Percentiles rank a stretch among this genome's conserved stretches.
Evolutionary conservation across 1,140 invertebrate species (phyloP).

Genomic region (Drosophila serrata): DNA sequence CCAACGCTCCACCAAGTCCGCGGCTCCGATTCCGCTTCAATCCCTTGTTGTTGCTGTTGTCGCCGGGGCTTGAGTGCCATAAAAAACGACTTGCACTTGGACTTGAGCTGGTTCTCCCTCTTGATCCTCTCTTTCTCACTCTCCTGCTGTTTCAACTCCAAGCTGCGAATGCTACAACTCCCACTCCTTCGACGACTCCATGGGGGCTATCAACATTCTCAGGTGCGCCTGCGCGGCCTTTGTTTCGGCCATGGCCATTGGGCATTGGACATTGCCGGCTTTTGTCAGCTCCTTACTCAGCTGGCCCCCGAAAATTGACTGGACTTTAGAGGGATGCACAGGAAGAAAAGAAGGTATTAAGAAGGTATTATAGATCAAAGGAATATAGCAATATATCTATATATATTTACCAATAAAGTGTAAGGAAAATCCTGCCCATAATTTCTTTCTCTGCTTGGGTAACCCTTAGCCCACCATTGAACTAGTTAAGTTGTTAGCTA

Average conservation of each 20-base stretch:
- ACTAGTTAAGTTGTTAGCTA: conserved; percentile 81
- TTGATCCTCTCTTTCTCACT: too few species aligned
- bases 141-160: not conserved
- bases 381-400: not conserved
- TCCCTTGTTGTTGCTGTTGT: conserved; percentile 56
- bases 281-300: conserved; percentile 65
- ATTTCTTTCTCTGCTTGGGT: conserved; percentile 41
- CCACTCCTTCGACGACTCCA: conserved; percentile 51
- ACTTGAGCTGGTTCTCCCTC: conserved; percentile 49
- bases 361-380: not conserved
- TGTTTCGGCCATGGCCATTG: conserved; percentile 69
- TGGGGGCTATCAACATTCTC: conserved; percentile 83
- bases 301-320: conserved; percentile 67
- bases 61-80: conserved; percentile 71
- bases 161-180: conserved; percentile 24
- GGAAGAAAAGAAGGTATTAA: conserved; percentile 8
- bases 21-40: conserved; percentile 8
- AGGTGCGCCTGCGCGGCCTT: conserved; percentile 74
- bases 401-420: not conserved
- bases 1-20: conserved; percentile 12
- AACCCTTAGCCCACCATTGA: conserved; percentile 72
- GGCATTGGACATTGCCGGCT: conserved; percentile 55
- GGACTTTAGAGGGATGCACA: conserved; percentile 32
- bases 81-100: conserved; percentile 81
- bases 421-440: not conserved